Base-by-base conservation (phyloP, 2,797 vertebrate genomes). In the Lithobates pipiens region DNA sequence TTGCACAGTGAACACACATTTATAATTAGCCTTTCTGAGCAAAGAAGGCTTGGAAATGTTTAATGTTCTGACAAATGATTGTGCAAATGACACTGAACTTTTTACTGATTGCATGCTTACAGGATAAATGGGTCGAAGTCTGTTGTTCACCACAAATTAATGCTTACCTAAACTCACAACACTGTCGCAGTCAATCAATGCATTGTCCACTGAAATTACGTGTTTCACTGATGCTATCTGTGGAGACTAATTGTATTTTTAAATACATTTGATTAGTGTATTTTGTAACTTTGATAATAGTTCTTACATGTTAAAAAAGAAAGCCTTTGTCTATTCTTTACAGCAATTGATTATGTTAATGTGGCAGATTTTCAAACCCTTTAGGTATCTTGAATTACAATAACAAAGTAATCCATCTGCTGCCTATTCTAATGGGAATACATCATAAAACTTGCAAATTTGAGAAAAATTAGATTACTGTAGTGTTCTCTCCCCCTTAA, bases 351-450 rank as follows among this genome's bases (percentile, higher is more conserved):
- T 92, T 91, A 88, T 91, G 86, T 90, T 92, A 91, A 92, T 91
- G 88, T 88, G 88, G 89, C 88, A 90, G 81, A 77, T 91, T 92
- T 90, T 76, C 91, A 91, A 91, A 91, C 87, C 86, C 89, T 63
- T 32, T 79, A 89, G 88, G 89, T 93, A 85, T 87, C 77, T 93
- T 89, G 93, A 93, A 94, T 94, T 93, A 93, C 81, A 93, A 90
- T 90, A 91, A 88, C 87, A 91, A 77, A 89, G 69, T 91, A 89
- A 90, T 91, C 89, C 92, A 92, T 93, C 92, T 94, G 92, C 87
- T 89, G 34, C 89, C 82, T 88, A 89, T 80, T 88, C 91, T 92
- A 91, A 90, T n/a, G 78, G 91, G 92, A 93, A 15, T 90, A 77
- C 80, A 88, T 92, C 92, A 91, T 84, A 92, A 91, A 91, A 91